A percentile compares a stretch with the other conserved stretches of the same genome.
phyloP scores from a whole-genome alignment of 1,140 invertebrate species.

The Drosophila sturtevanti region DNA sequence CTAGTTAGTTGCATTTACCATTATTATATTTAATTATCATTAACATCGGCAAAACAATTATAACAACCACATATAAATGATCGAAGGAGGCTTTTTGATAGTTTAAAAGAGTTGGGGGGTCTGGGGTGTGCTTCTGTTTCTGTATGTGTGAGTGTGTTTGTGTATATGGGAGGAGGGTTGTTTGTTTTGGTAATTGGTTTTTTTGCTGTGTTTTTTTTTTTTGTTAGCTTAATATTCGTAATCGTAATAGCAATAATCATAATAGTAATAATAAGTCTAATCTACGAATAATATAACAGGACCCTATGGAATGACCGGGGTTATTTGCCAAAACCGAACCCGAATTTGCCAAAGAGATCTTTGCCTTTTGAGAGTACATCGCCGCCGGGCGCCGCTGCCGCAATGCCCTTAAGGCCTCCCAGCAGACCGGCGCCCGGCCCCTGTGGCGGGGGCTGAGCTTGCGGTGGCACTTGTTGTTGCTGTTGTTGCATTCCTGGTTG shows the following conservation, averaged over 20 bases:
- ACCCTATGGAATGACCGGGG: slow-evolving; percentile 83
- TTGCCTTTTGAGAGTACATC: slow-evolving; percentile 94
- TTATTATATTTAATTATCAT: background rate
- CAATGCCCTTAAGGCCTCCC: slow-evolving; percentile 82
- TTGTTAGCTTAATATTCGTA: slow-evolving; percentile 73
- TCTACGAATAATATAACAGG: slow-evolving; percentile 82
- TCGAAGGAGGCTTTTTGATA: background rate
- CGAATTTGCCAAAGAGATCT: slow-evolving; percentile 96
- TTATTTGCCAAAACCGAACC: slow-evolving; percentile 90
- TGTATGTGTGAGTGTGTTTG: slow-evolving; percentile 28
- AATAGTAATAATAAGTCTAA: slow-evolving; percentile 76
- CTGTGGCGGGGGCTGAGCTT: slow-evolving; percentile 82
- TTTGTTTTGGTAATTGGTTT: slow-evolving; percentile 12
- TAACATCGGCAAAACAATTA: slow-evolving; percentile 27
- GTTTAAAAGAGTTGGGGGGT: background rate
- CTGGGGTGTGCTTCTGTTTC: slow-evolving; percentile 7
- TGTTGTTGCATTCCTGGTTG: slow-evolving; percentile 75
- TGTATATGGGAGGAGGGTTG: slow-evolving; percentile 2
- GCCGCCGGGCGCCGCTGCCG: slow-evolving; percentile 91
- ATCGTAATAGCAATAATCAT: slow-evolving; percentile 69
- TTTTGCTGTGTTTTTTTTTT: slow-evolving; percentile 26
- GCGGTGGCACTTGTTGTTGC: slow-evolving; percentile 82
- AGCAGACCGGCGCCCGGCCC: slow-evolving; percentile 78
- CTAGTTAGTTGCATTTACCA: slow-evolving; percentile 69
- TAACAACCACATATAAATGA: slow-evolving; percentile 25